Conservation (phyloP, 2,888 invertebrate genomes). For the Rhamphomyia laevipes region DNA sequence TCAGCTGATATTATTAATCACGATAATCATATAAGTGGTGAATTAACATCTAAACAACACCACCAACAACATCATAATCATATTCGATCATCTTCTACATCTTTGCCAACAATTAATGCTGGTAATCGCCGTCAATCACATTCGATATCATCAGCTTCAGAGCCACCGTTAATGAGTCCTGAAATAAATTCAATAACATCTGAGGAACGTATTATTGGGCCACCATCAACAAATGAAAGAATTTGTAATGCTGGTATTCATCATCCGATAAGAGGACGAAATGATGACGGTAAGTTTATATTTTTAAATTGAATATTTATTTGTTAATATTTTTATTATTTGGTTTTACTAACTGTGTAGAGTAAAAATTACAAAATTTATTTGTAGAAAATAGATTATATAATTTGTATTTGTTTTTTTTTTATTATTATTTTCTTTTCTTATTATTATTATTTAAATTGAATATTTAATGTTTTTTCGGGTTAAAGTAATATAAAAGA, state of each 20-base stretch:
- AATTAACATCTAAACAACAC: conserved; percentile 25
- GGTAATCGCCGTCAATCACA: conserved; percentile 6
- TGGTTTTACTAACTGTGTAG: no score
- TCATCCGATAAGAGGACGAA: conserved; percentile 10
- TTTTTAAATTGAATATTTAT: conserved; percentile 9
- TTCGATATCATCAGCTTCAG: conserved; percentile 21
- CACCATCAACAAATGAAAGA: conserved; percentile 5
- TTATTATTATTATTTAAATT: no score
- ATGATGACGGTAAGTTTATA: conserved; percentile 16
- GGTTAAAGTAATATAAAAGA: no score
- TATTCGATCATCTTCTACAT: conserved; percentile 18
- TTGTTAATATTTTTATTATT: conserved; percentile 7
- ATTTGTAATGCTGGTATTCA: not conserved
- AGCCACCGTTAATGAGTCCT: conserved; percentile 45
- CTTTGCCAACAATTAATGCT: not conserved
- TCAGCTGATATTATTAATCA: conserved; percentile 15
- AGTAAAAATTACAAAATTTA: no score
- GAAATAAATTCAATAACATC: conserved; percentile 55
- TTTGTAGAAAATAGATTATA: no score
- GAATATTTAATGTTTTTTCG: no score
- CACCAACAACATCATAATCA: conserved; percentile 22
- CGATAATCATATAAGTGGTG: conserved; percentile 21
- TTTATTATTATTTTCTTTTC: conserved; percentile 5
- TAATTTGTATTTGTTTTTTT: not conserved
- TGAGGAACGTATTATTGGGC: conserved; percentile 35